Conservation (phyloP, 2,888 invertebrate species). For the Harpagoxenus sublaevis region DNA sequence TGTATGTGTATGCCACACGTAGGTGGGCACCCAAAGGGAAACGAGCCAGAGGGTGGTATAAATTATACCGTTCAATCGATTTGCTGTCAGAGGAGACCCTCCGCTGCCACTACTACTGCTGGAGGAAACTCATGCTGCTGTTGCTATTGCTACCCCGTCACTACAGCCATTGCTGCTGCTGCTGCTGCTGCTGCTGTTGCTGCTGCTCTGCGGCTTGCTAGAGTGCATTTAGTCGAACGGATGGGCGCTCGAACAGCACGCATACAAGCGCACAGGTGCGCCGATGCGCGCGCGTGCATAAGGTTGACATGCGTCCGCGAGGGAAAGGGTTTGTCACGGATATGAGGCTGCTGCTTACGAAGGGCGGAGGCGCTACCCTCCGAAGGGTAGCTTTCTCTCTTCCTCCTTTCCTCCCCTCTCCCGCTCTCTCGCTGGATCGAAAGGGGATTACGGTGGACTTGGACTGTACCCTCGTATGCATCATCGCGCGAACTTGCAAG, state of each 20-base stretch:
- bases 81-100: slow-evolving; percentile 85
- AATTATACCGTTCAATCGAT: slow-evolving; percentile 86
- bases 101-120: slow-evolving; percentile 74
- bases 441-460: slow-evolving; percentile 48
- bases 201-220: slow-evolving; percentile 59
- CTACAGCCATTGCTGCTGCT: slow-evolving; percentile 15
- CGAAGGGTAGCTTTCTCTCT: slow-evolving; percentile 62
- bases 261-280: slow-evolving; percentile 59
- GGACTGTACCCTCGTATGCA: slow-evolving; percentile 51
- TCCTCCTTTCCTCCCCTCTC: not conserved
- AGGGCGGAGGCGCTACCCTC: slow-evolving; percentile 67
- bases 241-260: slow-evolving; percentile 37
- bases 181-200: slow-evolving; percentile 19
- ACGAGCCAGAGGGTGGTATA: slow-evolving; percentile 84
- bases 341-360: slow-evolving; percentile 68
- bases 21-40: slow-evolving; percentile 73
- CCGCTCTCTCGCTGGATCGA: slow-evolving; percentile 33
- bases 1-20: slow-evolving; percentile 76
- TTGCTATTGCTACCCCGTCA: slow-evolving; percentile 60
- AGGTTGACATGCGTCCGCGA: slow-evolving; percentile 70
- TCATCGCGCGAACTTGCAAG: slow-evolving; percentile 52
- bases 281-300: slow-evolving; percentile 69
- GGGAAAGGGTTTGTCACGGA: slow-evolving; percentile 69
- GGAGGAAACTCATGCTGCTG: slow-evolving; percentile 72
- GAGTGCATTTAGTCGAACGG: slow-evolving; percentile 72